Conservation (phyloP, 2,888 invertebrate genomes). For the Stenurella melanura region DNA sequence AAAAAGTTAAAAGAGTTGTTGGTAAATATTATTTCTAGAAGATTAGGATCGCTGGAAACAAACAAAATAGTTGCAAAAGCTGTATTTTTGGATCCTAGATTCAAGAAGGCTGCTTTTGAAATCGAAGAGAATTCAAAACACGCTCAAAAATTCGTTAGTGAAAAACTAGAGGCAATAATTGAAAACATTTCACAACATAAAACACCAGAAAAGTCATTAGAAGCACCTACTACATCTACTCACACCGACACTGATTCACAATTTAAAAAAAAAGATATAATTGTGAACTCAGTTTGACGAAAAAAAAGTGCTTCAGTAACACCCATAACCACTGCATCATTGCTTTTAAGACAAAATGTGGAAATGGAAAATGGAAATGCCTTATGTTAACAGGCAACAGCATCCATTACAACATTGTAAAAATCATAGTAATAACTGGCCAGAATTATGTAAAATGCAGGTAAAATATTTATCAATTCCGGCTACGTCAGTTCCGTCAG, state of each 20-base stretch:
- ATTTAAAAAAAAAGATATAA: not conserved
- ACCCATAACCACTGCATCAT: not conserved
- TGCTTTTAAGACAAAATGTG: slow-evolving; percentile 6
- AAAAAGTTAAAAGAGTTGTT: slow-evolving; percentile 42
- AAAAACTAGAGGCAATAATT: not conserved
- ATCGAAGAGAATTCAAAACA: not conserved
- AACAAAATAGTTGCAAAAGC: slow-evolving; percentile 55
- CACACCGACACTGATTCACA: not conserved
- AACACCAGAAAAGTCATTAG: too few species aligned
- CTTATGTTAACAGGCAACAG: not conserved
- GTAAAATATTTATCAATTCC: slow-evolving; percentile 12
- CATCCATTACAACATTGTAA: not conserved
- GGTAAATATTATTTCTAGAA: slow-evolving; percentile 39
- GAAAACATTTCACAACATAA: not conserved
- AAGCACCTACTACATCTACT: too few species aligned
- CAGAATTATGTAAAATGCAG: not conserved
- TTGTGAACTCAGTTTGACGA: too few species aligned
- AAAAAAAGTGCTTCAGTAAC: not conserved
- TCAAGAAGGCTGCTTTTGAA: slow-evolving; percentile 55
- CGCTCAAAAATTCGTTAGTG: not conserved
- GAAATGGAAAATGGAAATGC: too few species aligned
- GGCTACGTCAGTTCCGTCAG: slow-evolving; percentile 5
- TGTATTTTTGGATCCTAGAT: slow-evolving; percentile 57
- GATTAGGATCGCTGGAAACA: slow-evolving; percentile 51
- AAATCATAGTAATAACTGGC: not conserved